A percentile compares a stretch with the other conserved stretches of the same genome.
phyloP scores from a whole-genome alignment of 37 sponge, comb jelly and placozoan genomes.

The Axinella damicornis region DNA sequence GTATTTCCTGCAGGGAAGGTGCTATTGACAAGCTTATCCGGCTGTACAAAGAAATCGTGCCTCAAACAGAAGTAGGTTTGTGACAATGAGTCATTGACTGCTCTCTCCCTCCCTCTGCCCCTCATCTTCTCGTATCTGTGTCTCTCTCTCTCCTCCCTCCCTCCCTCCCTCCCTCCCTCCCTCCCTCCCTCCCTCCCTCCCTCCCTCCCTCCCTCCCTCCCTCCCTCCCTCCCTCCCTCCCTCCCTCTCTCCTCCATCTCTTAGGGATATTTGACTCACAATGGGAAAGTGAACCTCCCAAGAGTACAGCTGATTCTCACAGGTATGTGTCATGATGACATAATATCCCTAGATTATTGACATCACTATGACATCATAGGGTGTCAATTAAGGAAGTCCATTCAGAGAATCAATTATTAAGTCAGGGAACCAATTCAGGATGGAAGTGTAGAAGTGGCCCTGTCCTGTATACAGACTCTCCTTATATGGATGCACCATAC shows the following conservation, averaged over 20 bases:
- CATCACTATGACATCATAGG: too few relatives aligned
- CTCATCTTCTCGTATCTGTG: conserved; percentile 11
- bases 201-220: too few relatives aligned
- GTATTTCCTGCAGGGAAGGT: conserved; percentile 72
- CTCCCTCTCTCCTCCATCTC: not conserved
- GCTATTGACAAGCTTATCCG: conserved; percentile 95
- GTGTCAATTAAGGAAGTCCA: too few relatives aligned
- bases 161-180: conserved; percentile 16
- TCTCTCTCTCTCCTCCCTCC: conserved; percentile 3
- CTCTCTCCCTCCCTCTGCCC: not conserved
- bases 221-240: not conserved
- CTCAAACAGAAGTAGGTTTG: conserved; percentile 76
- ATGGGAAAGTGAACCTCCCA: conserved; percentile 83
- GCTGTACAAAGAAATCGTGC: conserved; percentile 92
- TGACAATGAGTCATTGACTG: not conserved
- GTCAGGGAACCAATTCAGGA: not conserved
- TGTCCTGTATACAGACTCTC: too few relatives aligned
- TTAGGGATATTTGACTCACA: conserved; percentile 89
- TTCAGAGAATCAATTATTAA: not conserved
- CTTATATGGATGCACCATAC: not conserved
- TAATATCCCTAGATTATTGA: too few relatives aligned
- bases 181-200: not conserved
- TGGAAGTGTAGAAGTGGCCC: not conserved
- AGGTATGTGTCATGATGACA: too few relatives aligned
- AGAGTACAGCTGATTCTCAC: conserved; percentile 90